Conservation (phyloP, 2,797 vertebrate genomes). For the Spinus pinus region DNA sequence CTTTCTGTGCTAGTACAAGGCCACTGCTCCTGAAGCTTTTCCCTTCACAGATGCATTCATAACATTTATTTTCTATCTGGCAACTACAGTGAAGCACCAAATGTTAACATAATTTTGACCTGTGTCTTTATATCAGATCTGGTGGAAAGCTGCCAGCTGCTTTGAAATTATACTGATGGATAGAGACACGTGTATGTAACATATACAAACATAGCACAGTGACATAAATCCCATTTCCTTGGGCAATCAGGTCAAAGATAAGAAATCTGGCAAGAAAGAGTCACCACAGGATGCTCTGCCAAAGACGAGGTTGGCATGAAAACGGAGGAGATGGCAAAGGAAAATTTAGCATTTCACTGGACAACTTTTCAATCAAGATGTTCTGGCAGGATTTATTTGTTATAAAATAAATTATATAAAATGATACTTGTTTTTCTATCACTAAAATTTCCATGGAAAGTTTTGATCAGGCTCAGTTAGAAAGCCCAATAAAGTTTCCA, state of each 20-base stretch:
- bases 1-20: background rate
- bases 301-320: background rate
- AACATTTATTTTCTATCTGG: background rate
- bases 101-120: background rate
- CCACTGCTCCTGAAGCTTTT: background rate
- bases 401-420: background rate
- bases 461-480: background rate
- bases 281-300: background rate
- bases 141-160: background rate
- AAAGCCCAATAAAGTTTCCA: background rate
- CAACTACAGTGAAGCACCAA: background rate
- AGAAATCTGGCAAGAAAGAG: background rate
- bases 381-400: background rate
- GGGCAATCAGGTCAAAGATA: background rate
- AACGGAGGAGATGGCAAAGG: background rate
- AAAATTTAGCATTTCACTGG: background rate
- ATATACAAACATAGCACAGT: background rate
- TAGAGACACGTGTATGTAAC: background rate
- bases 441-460: background rate
- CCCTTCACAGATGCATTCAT: background rate
- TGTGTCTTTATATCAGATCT: background rate
- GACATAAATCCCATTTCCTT: background rate
- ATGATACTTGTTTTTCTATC: background rate
- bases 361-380: background rate
- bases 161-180: background rate